Percentiles rank a stretch among this genome's conserved stretches.
phyloP scores from a whole-genome alignment of 2,113 vertebrate genomes.

The Cyprinodon variegatus region DNA sequence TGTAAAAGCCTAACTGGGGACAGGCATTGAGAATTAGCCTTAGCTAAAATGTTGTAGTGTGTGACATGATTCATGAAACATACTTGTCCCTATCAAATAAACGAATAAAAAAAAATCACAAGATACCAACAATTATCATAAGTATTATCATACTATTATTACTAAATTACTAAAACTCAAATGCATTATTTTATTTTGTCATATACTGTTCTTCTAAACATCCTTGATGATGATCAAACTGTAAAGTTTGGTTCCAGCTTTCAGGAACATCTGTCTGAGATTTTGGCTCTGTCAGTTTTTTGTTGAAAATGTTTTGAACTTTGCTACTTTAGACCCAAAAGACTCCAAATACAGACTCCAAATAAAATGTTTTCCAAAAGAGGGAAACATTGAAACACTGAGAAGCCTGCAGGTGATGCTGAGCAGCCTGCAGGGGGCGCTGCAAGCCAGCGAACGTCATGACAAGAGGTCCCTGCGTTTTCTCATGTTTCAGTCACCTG shows the following conservation, averaged over 20 bases:
- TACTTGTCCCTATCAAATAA: too few species aligned
- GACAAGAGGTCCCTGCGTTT: background rate
- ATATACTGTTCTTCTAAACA: background rate
- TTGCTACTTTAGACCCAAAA: background rate
- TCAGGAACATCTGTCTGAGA: background rate
- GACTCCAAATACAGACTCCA: too few species aligned
- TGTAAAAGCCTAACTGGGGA: too few species aligned
- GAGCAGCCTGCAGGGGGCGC: conserved; percentile 14
- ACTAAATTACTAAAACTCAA: background rate
- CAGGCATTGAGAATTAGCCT: too few species aligned
- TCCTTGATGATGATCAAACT: background rate
- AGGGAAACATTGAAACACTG: background rate
- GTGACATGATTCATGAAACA: too few species aligned
- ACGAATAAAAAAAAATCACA: too few species aligned
- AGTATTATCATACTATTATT: too few species aligned
- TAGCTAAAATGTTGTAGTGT: too few species aligned
- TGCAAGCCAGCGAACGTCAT: background rate
- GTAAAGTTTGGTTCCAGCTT: background rate
- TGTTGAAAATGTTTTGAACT: background rate
- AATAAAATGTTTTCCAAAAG: too few species aligned
- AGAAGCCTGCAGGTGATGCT: too few species aligned
- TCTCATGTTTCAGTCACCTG: background rate
- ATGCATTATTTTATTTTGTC: background rate
- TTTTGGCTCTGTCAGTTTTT: background rate
- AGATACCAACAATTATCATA: too few species aligned